Conservation (phyloP, 2,113 vertebrate species). For the Pelmatolapia mariae region DNA sequence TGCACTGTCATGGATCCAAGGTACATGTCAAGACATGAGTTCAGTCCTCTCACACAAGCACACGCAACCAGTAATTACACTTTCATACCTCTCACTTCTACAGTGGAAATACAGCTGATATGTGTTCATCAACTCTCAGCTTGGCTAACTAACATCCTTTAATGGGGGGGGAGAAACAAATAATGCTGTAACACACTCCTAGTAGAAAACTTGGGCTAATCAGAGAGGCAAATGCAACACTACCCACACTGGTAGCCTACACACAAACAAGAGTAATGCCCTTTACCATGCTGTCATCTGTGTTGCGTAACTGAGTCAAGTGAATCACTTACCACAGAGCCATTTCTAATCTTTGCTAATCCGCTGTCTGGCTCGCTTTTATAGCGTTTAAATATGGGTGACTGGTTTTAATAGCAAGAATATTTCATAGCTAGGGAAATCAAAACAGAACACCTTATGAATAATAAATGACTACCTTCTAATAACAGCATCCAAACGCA, state of each 20-base stretch:
- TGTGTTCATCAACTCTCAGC: neutral
- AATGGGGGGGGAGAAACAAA: neutral
- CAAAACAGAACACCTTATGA: neutral
- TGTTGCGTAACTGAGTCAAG: slow-evolving; percentile 63
- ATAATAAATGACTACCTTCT: neutral
- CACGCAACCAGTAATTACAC: slow-evolving; percentile 31
- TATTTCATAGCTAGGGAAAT: neutral
- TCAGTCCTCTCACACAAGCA: neutral
- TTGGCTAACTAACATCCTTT: neutral
- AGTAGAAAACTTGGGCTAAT: slow-evolving; percentile 8
- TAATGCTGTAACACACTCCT: neutral
- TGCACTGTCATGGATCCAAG: neutral
- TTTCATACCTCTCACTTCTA: slow-evolving; percentile 13
- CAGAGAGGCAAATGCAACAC: slow-evolving; percentile 21
- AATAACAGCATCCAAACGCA: neutral
- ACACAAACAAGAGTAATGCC: slow-evolving; percentile 43
- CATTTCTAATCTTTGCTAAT: slow-evolving; percentile 66
- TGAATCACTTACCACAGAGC: slow-evolving; percentile 65
- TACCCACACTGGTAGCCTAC: slow-evolving; percentile 15
- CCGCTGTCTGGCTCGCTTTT: slow-evolving; percentile 38
- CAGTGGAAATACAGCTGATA: neutral
- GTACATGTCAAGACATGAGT: slow-evolving; percentile 17
- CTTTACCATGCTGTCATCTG: slow-evolving; percentile 32
- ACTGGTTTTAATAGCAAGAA: slow-evolving; percentile 27
- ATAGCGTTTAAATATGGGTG: slow-evolving; percentile 37